Base-by-base conservation (phyloP, 2,888 invertebrate genomes). In the Cistogaster globosa region DNA sequence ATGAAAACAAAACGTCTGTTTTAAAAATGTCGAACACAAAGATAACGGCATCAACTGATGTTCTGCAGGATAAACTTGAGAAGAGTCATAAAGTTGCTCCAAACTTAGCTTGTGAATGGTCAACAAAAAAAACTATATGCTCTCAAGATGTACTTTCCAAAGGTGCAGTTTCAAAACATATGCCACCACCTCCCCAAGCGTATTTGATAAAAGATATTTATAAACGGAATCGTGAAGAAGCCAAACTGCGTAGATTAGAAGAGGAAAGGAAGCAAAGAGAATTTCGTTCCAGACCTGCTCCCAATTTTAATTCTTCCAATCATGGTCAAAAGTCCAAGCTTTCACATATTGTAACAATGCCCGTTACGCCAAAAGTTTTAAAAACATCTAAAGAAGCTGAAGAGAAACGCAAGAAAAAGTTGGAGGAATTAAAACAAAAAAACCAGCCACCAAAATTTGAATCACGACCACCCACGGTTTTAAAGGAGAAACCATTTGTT, bases 221-320 rank as follows among this genome's bases (percentile, higher is more conserved):
- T 67, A 88, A 91, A 62, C 87, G 83, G 11, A 91, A 90, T 12
- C 89, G 89, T 0, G 88, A 90, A 42, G 87, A 87, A 36, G 87
- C 88, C 0, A 58, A 89, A 22, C 87, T 87, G 0, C 88, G 87
- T 9, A 87, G 89, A 7, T 67, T 87, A 7, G 89, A 91, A 32
- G 91, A 92, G 38, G 91, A 92, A 53, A 89, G 89, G 0, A 92
- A 91, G 76, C 89, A 88, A 57, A 89, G 92, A 1, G 82, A 90
- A 76, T 92, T 92, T 83, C 91, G 89, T 26, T 91, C 92, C 60
- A 88, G 90, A 0, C 92, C 92, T 5, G 89, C 88, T 20, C 92
- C 92, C 0, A 92, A 92, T 48, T 91, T 91, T 18, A 87, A 79
- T 9, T 26, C 86, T 8, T 88, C 89, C 53, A 87, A 88, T 45